These are phyloP conservation scores for Drosophila truncata DNA, from an alignment of 1,140 invertebrate species.

Conservation along the genomic window DNA sequence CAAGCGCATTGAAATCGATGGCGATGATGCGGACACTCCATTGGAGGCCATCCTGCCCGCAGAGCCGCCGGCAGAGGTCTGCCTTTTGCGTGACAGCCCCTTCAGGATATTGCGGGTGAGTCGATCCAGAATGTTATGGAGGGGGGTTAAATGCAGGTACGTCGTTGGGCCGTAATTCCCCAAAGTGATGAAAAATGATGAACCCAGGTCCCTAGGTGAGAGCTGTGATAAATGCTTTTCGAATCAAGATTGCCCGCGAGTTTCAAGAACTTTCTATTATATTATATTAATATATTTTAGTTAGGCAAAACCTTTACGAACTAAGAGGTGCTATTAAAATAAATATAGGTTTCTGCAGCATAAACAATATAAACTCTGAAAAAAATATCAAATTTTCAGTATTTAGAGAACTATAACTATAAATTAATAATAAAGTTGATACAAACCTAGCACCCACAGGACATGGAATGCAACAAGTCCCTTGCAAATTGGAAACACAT, in stretches of 20 bases:
- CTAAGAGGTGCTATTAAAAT: background rate
- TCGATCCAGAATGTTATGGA: slow-evolving; percentile 30
- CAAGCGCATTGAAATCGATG: slow-evolving; percentile 68
- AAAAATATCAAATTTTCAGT: background rate
- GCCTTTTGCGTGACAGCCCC: slow-evolving; percentile 88
- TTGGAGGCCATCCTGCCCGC: slow-evolving; percentile 86
- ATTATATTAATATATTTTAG: background rate
- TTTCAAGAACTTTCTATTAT: slow-evolving; percentile 1
- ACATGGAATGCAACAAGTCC: slow-evolving; percentile 60
- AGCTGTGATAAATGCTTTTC: slow-evolving; percentile 38
- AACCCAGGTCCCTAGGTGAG: slow-evolving; percentile 16
- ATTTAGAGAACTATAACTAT: background rate
- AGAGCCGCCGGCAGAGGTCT: slow-evolving; percentile 84
- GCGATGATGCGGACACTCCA: slow-evolving; percentile 82
- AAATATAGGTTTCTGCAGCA: background rate
- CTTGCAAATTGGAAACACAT: slow-evolving; percentile 4
- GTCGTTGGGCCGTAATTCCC: slow-evolving; percentile 46
- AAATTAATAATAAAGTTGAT: background rate
- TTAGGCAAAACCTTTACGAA: background rate
- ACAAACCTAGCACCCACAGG: background rate
- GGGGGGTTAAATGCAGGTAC: slow-evolving; percentile 16
- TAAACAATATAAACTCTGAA: background rate
- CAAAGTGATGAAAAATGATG: slow-evolving; percentile 48
- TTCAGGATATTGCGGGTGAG: slow-evolving; percentile 89
- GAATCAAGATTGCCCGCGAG: background rate